Percentiles rank a stretch among this genome's conserved stretches.
These are phyloP conservation scores for Wiebesia pumilae DNA, from an alignment of 1,140 invertebrate species.

Conservation along the genomic window DNA sequence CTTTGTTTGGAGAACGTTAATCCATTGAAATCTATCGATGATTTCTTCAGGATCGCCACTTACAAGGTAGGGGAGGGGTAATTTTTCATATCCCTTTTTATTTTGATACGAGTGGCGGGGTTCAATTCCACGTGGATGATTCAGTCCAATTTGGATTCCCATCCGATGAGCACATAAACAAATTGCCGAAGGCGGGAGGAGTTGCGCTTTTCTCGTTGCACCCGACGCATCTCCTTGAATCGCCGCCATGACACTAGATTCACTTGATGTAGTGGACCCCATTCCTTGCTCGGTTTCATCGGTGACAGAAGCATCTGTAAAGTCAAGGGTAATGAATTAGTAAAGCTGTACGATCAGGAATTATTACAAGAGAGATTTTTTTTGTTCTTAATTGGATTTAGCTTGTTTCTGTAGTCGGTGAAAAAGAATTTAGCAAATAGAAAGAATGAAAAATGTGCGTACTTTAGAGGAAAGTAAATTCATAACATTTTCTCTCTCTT, in stretches of 20 bases:
- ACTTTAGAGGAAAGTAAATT: too few relatives aligned
- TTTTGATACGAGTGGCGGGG: neutral
- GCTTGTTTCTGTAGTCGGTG: too few relatives aligned
- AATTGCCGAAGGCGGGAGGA: conserved; percentile 66
- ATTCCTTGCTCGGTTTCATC: conserved; percentile 73
- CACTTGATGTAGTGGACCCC: conserved; percentile 75
- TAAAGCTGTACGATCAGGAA: neutral
- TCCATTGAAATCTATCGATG: neutral
- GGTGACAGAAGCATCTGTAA: conserved; percentile 73
- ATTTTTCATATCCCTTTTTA: neutral
- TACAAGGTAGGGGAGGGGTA: too few relatives aligned
- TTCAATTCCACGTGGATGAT: neutral
- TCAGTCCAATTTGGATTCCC: conserved; percentile 61
- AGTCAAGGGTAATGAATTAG: neutral
- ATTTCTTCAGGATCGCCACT: neutral
- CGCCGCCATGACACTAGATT: conserved; percentile 68
- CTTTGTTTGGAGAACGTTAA: neutral
- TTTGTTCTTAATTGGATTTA: too few relatives aligned
- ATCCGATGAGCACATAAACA: conserved; percentile 64
- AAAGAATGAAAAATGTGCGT: too few relatives aligned
- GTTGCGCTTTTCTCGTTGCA: conserved; percentile 66
- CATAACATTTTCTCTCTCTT: too few relatives aligned
- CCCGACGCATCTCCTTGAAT: conserved; percentile 68
- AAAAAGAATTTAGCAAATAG: too few relatives aligned
- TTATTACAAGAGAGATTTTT: neutral